Conservation (phyloP, 2,113 vertebrate species). For the Prolemur simus region DNA sequence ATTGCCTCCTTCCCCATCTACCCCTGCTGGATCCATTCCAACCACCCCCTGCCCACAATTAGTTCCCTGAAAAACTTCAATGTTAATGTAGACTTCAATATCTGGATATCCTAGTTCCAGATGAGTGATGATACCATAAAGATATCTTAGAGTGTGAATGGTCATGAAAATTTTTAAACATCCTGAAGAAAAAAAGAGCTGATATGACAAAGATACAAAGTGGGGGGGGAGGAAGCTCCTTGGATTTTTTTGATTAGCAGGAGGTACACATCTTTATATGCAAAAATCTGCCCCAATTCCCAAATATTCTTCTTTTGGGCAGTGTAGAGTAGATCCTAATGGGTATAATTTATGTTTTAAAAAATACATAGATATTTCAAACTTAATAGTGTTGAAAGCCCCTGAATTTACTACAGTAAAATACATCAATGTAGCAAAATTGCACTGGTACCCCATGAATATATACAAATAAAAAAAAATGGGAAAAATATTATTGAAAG, state of each 20-base stretch:
- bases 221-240: background rate
- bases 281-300: background rate
- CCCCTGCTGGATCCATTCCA: background rate
- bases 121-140: background rate
- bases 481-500: background rate
- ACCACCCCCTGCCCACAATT: background rate
- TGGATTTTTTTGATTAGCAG: background rate
- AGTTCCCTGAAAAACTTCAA: background rate
- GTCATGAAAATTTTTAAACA: background rate
- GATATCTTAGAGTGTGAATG: background rate
- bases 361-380: slow-evolving; percentile 11
- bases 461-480: too few relatives aligned
- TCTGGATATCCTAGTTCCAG: background rate
- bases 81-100: background rate
- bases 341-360: background rate
- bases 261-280: background rate
- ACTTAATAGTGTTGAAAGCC: background rate
- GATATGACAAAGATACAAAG: background rate
- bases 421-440: too few relatives aligned
- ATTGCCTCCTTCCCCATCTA: background rate
- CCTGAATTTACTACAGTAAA: too few relatives aligned
- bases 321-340: background rate
- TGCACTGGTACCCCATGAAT: too few relatives aligned
- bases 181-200: background rate
- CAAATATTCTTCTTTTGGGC: slow-evolving; percentile 9